Evolutionary conservation across 2,797 vertebrate genomes (phyloP), one percentile per base, ranked within the genome.

Genomic region (Eulemur rubriventer): DNA sequence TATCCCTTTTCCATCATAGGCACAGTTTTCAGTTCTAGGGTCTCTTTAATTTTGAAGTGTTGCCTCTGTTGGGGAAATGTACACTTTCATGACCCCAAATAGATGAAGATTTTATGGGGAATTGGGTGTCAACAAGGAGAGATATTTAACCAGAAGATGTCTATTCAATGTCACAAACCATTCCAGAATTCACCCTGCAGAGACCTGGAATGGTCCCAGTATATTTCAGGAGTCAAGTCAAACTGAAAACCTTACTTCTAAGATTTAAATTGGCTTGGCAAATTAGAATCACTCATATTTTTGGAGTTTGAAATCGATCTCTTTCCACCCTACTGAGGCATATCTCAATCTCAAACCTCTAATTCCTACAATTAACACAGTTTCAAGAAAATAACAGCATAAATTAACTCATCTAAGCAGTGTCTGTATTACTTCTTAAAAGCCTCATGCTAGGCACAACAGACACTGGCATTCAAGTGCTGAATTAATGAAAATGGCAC

Each of bases 231-330:
- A 92, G 90, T 92, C 50, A 82, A 26, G 84, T 94, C 89, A 98
- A 95, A 97, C 63, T 79, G 97, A 98, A 98, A 79, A 93, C 89
- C 88, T 94, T 96, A 97, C 79, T 98, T 94, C 91, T 81, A 85
- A 96, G 75, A 94, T 33, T 63, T 88, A 89, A 96, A 98, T 20
- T 17, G 76, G 28, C 65, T 90, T 95, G 72, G 92, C 57, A 85
- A 97, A 97, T 96, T 16, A 90, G 41, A 97, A 72, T 75, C 14
- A 20, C 73, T 95, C 76, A 87, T 4, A 59, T 57, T 92, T 95
- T 81, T 82, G 87, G 55, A 95, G 16, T 86, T 0, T 78, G 82
- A 98, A 96, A 87, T 9, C 3, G 12, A 57, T 61, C 82, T 89
- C 57, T 70, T 65, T 28, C n/a, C 22, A 86, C 61, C 48, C 55